A percentile compares a stretch with the other conserved stretches of the same genome.
phyloP scores from a whole-genome alignment of 1,140 invertebrate species.

The Leptonema lineaticorne region DNA sequence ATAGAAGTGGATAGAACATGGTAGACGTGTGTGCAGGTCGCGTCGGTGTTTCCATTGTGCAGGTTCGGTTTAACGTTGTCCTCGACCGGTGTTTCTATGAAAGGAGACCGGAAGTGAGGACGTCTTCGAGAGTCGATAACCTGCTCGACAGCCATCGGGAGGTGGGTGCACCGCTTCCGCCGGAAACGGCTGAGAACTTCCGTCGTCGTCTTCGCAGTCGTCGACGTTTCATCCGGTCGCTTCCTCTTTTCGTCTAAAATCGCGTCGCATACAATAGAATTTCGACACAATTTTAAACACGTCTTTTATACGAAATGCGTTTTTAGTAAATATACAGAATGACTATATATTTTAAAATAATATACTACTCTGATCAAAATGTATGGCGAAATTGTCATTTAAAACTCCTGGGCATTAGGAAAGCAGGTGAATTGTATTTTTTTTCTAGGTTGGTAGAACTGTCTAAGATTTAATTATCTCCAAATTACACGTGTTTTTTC shows the following conservation, averaged over 20 bases:
- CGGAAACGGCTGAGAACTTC: constrained; percentile 26
- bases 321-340: too few species aligned
- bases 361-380: background rate
- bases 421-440: too few species aligned
- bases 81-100: background rate
- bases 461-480: background rate
- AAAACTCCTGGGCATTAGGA: too few species aligned
- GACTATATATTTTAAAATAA: background rate
- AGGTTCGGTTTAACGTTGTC: background rate
- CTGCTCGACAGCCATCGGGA: background rate
- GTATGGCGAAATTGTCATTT: background rate
- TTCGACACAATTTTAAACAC: background rate
- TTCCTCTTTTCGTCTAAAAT: background rate
- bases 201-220: background rate
- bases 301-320: background rate
- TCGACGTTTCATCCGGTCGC: background rate
- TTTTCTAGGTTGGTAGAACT: too few species aligned
- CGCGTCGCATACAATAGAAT: background rate
- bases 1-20: too few species aligned
- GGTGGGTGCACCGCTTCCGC: constrained; percentile 12
- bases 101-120: constrained; percentile 4
- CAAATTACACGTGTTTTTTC: background rate
- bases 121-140: constrained; percentile 9
- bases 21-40: background rate
- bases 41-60: background rate